A percentile compares a stretch with the other conserved stretches of the same genome.
phyloP scores from a whole-genome alignment of 1,140 invertebrate genomes.

The Cyrtorhinus lividipennis region DNA sequence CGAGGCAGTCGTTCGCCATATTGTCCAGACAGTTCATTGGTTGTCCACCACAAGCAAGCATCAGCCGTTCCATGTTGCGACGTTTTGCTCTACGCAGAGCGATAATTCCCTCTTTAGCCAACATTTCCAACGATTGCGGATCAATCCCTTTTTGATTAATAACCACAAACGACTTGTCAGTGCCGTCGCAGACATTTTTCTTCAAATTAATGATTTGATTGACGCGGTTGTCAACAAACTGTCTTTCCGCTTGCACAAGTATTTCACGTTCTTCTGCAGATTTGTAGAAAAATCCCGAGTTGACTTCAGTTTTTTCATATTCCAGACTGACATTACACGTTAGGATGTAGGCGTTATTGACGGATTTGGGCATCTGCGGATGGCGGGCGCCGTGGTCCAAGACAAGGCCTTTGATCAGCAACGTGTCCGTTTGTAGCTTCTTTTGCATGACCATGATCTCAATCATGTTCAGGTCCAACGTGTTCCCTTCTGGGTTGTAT shows the following conservation, averaged over 20 bases:
- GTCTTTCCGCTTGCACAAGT: slow-evolving; percentile 81
- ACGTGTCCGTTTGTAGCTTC: slow-evolving; percentile 86
- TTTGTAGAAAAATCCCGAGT: slow-evolving; percentile 99
- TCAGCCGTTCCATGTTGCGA: slow-evolving; percentile 96
- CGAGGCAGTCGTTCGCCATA: slow-evolving; percentile 69
- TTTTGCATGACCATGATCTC: slow-evolving; percentile 99
- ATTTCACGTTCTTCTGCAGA: slow-evolving; percentile 92
- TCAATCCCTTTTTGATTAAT: slow-evolving; percentile 99
- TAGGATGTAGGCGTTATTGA: slow-evolving; percentile 89
- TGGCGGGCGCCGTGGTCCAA: slow-evolving; percentile 95
- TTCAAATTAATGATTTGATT: slow-evolving; percentile 94
- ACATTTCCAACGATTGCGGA: slow-evolving; percentile 85
- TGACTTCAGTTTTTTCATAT: slow-evolving; percentile 97
- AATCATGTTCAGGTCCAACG: slow-evolving; percentile 86
- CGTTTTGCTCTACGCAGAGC: slow-evolving; percentile 93
- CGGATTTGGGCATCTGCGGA: slow-evolving; percentile 97
- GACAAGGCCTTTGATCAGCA: slow-evolving; percentile 77
- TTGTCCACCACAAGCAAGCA: slow-evolving; percentile 88
- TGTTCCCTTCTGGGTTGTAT: slow-evolving; percentile 16
- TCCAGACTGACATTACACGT: slow-evolving; percentile 98
- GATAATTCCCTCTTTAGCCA: slow-evolving; percentile 93
- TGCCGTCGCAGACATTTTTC: slow-evolving; percentile 79
- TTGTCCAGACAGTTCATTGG: slow-evolving; percentile 96
- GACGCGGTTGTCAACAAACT: slow-evolving; percentile 93
- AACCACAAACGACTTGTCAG: slow-evolving; percentile 80